Evolutionary conservation across 2,113 vertebrate species (phyloP).

Genomic region (Pachycephala philippinensis): DNA sequence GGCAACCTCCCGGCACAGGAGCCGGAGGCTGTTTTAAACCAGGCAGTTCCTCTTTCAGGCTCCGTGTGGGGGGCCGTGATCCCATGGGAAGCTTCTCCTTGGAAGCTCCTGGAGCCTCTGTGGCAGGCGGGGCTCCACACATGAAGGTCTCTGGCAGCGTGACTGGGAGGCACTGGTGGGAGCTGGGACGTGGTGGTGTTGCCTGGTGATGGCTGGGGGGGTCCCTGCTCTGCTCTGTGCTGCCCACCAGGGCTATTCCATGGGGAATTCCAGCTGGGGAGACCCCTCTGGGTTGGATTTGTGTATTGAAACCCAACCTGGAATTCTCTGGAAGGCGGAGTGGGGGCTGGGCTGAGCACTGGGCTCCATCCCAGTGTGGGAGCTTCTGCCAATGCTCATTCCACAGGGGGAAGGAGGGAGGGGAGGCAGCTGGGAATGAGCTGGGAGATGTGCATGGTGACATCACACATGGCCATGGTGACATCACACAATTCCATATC

Average conservation of each 20-base stretch:
- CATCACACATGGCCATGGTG: not conserved
- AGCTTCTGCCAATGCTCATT: not conserved
- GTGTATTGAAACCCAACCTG: not conserved
- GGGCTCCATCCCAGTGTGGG: rapidly evolving
- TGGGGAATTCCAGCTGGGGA: not conserved
- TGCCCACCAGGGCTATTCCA: rapidly evolving
- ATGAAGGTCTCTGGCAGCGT: rapidly evolving
- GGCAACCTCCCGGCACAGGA: not conserved
- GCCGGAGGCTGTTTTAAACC: not conserved
- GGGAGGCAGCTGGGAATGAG: not conserved
- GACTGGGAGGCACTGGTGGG: not conserved
- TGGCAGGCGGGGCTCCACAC: not conserved
- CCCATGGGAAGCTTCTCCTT: not conserved
- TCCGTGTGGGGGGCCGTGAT: not conserved
- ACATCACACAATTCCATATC: not conserved
- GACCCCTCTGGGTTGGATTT: not conserved
- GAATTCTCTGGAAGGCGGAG: not conserved
- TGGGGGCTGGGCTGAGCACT: not conserved
- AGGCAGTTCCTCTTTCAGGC: not conserved
- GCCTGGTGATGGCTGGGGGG: rapidly evolving
- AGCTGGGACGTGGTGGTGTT: rapidly evolving
- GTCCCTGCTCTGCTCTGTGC: not conserved
- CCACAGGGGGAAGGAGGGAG: rapidly evolving
- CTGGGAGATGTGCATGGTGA: not conserved
- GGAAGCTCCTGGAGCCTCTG: not conserved